Conservation (phyloP, 2,797 vertebrate genomes). For the Scolopax bukidnonensis region DNA sequence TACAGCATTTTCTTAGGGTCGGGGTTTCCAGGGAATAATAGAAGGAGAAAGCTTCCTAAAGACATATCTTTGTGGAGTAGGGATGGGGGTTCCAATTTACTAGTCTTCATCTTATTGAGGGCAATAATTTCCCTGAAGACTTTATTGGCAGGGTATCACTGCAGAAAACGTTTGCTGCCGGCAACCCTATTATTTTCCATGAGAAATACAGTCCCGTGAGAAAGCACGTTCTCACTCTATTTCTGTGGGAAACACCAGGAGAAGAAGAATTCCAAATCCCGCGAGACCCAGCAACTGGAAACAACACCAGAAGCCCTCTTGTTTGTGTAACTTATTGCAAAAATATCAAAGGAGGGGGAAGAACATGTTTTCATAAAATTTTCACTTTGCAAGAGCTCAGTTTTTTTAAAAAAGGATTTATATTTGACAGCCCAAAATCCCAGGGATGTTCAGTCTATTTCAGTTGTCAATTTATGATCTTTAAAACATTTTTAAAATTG, state of each 20-base stretch:
- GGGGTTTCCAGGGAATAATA: constrained; percentile 62
- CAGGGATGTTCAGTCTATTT: constrained; percentile 67
- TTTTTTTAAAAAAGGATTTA: constrained; percentile 51
- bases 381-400: constrained; percentile 49
- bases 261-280: constrained; percentile 74
- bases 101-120: constrained; percentile 71
- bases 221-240: constrained; percentile 71
- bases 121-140: constrained; percentile 74
- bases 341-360: constrained; percentile 62
- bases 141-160: constrained; percentile 68
- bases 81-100: constrained; percentile 64
- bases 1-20: constrained; percentile 46
- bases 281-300: constrained; percentile 69
- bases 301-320: constrained; percentile 65
- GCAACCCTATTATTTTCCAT: constrained; percentile 63
- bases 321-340: constrained; percentile 74
- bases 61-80: constrained; percentile 63
- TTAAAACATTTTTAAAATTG: constrained; percentile 80
- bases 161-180: constrained; percentile 63
- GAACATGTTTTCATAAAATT: constrained; percentile 67
- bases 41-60: constrained; percentile 62
- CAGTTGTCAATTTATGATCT: constrained; percentile 79
- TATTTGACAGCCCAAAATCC: constrained; percentile 72
- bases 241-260: constrained; percentile 78
- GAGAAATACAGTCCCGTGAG: constrained; percentile 77